Conservation (phyloP, 2,888 invertebrate species). For the Syrista parreyssii region DNA sequence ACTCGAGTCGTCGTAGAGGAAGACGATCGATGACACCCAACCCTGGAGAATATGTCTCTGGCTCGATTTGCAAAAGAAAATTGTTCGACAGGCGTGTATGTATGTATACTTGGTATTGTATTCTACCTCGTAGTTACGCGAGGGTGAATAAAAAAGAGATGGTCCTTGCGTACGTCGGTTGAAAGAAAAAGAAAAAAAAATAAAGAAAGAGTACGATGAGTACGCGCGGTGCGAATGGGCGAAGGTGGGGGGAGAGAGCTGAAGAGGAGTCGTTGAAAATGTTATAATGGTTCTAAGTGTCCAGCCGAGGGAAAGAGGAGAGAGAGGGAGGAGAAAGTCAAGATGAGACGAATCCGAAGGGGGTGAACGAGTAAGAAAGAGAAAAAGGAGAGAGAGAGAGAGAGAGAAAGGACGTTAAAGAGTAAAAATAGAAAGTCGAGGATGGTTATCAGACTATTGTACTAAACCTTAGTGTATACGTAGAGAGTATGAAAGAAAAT, state of each 20-base stretch:
- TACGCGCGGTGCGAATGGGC: neutral
- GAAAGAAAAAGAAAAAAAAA: neutral
- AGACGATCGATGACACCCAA: neutral
- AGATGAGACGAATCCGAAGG: constrained; percentile 9
- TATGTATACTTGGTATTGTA: neutral
- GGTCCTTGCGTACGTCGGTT: neutral
- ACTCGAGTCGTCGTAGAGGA: neutral
- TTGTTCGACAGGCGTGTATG: neutral
- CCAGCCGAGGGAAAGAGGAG: neutral
- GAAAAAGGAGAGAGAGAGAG: constrained; percentile 7
- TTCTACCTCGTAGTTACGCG: neutral
- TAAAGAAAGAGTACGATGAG: neutral
- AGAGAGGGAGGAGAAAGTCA: neutral
- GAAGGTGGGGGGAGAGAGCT: neutral
- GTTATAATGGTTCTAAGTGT: neutral
- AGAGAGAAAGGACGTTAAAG: neutral
- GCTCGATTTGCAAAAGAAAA: neutral
- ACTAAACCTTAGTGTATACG: neutral
- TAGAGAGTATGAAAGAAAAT: constrained; percentile 4
- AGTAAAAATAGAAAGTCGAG: neutral
- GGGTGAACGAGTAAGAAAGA: constrained; percentile 9
- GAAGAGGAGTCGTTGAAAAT: neutral
- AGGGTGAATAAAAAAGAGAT: neutral
- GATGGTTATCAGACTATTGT: neutral
- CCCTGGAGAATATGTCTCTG: neutral